These are phyloP conservation scores for Loripinus fragilis DNA, from an alignment of 2,888 invertebrate species.

Conservation along the genomic window DNA sequence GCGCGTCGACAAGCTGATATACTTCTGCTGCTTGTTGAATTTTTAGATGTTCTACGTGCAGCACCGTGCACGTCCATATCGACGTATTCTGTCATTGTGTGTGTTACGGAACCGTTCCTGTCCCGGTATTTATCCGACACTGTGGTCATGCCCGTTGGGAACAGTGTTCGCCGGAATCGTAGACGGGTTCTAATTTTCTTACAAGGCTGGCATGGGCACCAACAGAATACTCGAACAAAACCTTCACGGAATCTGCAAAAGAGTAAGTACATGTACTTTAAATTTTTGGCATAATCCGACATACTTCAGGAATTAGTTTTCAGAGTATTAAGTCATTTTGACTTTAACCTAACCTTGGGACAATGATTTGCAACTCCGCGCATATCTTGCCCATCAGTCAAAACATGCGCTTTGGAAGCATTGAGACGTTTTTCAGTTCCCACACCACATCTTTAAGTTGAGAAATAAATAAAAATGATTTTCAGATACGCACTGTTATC, in stretches of 20 bases:
- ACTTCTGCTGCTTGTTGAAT: constrained; percentile 13
- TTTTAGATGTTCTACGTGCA: constrained; percentile 21
- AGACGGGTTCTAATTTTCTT: constrained; percentile 64
- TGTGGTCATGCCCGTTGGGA: constrained; percentile 69
- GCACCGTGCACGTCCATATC: constrained; percentile 50
- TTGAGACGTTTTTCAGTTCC: too few relatives aligned
- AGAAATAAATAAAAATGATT: too few relatives aligned
- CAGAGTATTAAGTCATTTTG: too few relatives aligned
- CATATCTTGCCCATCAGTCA: too few relatives aligned
- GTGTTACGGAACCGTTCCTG: constrained; percentile 77
- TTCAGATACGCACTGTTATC: too few relatives aligned
- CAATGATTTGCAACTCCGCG: too few relatives aligned
- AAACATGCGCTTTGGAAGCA: too few relatives aligned
- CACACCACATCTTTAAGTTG: too few relatives aligned
- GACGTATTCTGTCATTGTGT: constrained; percentile 76
- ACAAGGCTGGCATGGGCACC: constrained; percentile 89
- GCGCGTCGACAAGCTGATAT: not conserved
- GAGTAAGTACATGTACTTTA: not conserved
- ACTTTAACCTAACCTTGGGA: not conserved
- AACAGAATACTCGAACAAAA: constrained; percentile 95
- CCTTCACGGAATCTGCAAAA: constrained; percentile 93
- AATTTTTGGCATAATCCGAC: too few relatives aligned
- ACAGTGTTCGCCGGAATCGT: constrained; percentile 68
- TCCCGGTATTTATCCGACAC: constrained; percentile 73
- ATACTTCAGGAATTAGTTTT: too few relatives aligned